phyloP scores from a whole-genome alignment of 2,113 vertebrate genomes.

The Lipotes vexillifer region DNA sequence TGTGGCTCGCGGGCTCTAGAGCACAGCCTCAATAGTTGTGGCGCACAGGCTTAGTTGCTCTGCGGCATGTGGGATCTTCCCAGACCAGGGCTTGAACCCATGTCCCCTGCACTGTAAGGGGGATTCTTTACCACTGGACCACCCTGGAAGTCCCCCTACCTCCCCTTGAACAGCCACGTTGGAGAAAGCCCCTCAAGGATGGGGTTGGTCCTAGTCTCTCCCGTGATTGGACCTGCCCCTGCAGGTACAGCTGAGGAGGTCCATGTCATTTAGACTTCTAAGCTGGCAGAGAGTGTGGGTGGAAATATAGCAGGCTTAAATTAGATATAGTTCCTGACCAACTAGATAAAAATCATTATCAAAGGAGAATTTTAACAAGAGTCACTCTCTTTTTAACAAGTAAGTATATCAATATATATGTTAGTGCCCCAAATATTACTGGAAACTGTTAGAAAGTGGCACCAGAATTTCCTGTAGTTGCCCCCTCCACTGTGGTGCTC shows the following conservation, averaged over 20 bases:
- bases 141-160: neutral
- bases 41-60: too few relatives aligned
- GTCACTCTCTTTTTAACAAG: neutral
- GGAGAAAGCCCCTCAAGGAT: neutral
- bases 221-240: neutral
- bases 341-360: neutral
- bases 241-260: neutral
- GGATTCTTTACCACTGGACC: too few relatives aligned
- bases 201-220: neutral
- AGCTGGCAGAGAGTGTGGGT: neutral
- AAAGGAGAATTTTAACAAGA: neutral
- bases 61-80: too few relatives aligned
- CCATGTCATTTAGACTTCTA: neutral
- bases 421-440: neutral
- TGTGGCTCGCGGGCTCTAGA: too few relatives aligned
- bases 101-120: too few relatives aligned
- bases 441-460: neutral
- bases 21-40: too few relatives aligned
- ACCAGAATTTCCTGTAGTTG: neutral
- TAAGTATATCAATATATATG: neutral
- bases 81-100: too few relatives aligned
- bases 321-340: neutral
- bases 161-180: neutral
- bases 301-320: neutral
- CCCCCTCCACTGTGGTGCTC: fast-evolving